These are phyloP conservation scores for Rotaria sp. DNA, from an alignment of 2,888 invertebrate species.

Conservation along the genomic window DNA sequence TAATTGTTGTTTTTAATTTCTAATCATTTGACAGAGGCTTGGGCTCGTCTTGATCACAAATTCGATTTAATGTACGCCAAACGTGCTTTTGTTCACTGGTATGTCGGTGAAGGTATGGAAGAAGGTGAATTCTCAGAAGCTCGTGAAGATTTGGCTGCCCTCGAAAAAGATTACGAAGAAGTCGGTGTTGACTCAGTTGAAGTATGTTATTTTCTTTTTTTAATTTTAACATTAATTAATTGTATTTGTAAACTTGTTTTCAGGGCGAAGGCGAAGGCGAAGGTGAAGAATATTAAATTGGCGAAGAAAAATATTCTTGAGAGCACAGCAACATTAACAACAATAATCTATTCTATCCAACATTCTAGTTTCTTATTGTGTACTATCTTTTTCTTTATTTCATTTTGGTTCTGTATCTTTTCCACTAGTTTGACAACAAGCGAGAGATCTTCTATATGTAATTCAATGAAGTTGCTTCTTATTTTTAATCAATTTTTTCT, in stretches of 20 bases:
- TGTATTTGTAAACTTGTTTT: neutral
- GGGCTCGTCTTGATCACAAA: conserved; percentile 44
- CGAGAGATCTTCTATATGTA: conserved; percentile 4
- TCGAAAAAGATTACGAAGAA: conserved; percentile 55
- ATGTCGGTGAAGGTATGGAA: conserved; percentile 45
- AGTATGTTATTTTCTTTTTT: neutral
- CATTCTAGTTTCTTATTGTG: conserved; percentile 4
- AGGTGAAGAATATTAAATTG: conserved; percentile 15
- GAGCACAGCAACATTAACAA: neutral
- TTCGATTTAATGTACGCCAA: conserved; percentile 45
- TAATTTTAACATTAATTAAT: neutral
- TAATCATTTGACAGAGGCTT: conserved; percentile 39
- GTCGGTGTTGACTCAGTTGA: conserved; percentile 47
- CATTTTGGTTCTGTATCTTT: neutral
- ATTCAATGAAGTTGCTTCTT: neutral
- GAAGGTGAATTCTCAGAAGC: conserved; percentile 61
- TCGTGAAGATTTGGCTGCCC: conserved; percentile 67
- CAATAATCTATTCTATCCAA: neutral
- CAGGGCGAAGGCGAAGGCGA: neutral
- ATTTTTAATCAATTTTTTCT: conserved; percentile 5
- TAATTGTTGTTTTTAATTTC: neutral
- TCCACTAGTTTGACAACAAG: neutral
- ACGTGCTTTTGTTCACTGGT: conserved; percentile 44
- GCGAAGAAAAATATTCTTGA: neutral
- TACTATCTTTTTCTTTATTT: neutral